These are phyloP conservation scores for Drosophila truncata DNA, from an alignment of 1,140 invertebrate species.

Conservation along the genomic window DNA sequence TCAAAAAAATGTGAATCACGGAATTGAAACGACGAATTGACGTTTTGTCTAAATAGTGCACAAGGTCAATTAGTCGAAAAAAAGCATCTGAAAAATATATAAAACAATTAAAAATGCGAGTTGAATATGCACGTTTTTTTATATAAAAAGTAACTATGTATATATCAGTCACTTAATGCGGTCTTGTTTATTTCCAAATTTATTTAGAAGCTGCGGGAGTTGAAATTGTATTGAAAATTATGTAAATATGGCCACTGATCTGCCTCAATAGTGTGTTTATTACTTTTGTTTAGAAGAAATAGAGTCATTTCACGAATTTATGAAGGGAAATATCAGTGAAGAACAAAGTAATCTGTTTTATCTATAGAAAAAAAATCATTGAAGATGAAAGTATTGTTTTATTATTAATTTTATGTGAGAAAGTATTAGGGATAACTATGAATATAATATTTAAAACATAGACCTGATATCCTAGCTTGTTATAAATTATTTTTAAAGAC, in stretches of 20 bases:
- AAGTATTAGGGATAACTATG: neutral
- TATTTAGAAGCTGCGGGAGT: neutral
- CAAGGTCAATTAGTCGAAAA: conserved; percentile 81
- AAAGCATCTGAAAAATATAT: conserved; percentile 43
- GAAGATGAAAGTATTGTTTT: neutral
- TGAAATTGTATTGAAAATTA: neutral
- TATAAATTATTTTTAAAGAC: too few species aligned
- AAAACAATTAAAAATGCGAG: conserved; percentile 57
- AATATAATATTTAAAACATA: neutral
- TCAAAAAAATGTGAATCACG: conserved; percentile 66
- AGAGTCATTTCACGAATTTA: neutral
- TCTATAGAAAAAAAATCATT: too few species aligned
- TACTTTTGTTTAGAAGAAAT: conserved; percentile 1
- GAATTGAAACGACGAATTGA: conserved; percentile 63
- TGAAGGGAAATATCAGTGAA: too few species aligned
- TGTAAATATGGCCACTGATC: conserved; percentile 17
- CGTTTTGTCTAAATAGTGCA: conserved; percentile 70
- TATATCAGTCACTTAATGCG: conserved; percentile 20
- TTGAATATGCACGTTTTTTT: neutral
- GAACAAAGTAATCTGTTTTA: too few species aligned
- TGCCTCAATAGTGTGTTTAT: conserved; percentile 5
- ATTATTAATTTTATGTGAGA: neutral
- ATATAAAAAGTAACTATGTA: neutral
- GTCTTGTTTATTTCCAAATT: conserved; percentile 29
- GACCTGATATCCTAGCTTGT: neutral